These are phyloP conservation scores for Tuta absoluta DNA, from an alignment of 2,888 invertebrate species.

Conservation along the genomic window DNA sequence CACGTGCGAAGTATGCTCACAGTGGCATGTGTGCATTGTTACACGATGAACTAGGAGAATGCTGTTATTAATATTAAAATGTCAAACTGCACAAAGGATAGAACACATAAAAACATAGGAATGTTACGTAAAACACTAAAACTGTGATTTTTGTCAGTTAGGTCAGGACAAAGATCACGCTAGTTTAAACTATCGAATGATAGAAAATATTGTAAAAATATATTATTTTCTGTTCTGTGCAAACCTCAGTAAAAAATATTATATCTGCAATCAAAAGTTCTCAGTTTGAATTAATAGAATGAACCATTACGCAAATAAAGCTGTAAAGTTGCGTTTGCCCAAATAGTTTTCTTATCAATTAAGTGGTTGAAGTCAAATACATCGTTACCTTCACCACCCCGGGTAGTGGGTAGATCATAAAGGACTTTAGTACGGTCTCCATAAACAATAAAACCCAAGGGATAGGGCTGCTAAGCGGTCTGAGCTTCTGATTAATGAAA, in stretches of 20 bases:
- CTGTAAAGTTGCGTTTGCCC: neutral
- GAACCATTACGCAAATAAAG: neutral
- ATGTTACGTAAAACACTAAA: too few species aligned
- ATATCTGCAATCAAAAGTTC: neutral
- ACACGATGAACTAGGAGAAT: neutral
- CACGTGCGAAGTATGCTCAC: slow-evolving; percentile 1
- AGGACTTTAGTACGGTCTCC: neutral
- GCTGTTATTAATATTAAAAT: neutral
- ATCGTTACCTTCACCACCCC: neutral
- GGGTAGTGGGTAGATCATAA: neutral
- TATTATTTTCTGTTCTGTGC: neutral
- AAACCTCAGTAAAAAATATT: neutral
- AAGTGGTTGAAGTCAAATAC: slow-evolving; percentile 3
- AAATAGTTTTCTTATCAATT: slow-evolving; percentile 2
- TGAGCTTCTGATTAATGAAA: too few species aligned
- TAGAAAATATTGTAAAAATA: neutral
- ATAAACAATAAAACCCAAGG: slow-evolving; percentile 4
- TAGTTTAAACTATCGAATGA: too few species aligned
- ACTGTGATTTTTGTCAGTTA: too few species aligned
- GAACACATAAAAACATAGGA: too few species aligned
- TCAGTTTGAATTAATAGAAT: neutral
- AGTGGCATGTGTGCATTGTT: neutral
- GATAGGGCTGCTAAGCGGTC: too few species aligned
- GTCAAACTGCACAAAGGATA: too few species aligned
- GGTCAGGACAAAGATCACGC: too few species aligned